A percentile compares a stretch with the other conserved stretches of the same genome.
phyloP scores from a whole-genome alignment of 2,888 invertebrate genomes.

The Eurois occulta region DNA sequence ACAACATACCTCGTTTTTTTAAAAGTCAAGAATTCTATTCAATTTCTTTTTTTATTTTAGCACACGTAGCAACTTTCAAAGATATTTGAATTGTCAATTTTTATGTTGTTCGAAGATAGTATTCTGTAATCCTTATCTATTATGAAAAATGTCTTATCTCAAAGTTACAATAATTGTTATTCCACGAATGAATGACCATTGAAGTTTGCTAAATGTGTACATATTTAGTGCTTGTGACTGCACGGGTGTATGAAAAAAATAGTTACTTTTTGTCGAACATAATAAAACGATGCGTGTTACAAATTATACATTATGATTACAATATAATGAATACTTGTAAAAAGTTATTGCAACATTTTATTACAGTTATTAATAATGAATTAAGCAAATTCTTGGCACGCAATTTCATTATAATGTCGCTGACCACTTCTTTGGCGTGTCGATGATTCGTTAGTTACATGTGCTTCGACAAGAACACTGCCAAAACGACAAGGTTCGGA shows the following conservation, averaged over 20 bases:
- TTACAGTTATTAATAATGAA: not conserved
- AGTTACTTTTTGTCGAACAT: not conserved
- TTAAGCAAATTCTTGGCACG: not conserved
- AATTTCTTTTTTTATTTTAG: too few relatives aligned
- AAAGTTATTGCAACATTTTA: not conserved
- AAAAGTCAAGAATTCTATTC: too few relatives aligned
- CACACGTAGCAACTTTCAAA: too few relatives aligned
- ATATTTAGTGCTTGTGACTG: not conserved
- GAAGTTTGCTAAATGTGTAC: too few relatives aligned
- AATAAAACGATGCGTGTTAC: not conserved
- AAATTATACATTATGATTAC: not conserved
- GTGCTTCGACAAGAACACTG: not conserved
- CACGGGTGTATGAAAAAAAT: not conserved
- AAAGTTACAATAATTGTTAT: too few relatives aligned
- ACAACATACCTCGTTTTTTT: too few relatives aligned
- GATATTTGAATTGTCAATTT: too few relatives aligned
- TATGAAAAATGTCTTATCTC: too few relatives aligned
- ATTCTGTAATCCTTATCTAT: too few relatives aligned
- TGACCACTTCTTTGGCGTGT: not conserved
- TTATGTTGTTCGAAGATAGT: too few relatives aligned
- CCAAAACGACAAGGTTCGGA: not conserved
- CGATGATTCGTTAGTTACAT: not conserved
- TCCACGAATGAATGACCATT: too few relatives aligned
- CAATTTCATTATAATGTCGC: not conserved
- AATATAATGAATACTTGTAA: not conserved